Evolutionary conservation across 2,797 vertebrate genomes (phyloP).

Genomic region (Halcyon leucocephala): DNA sequence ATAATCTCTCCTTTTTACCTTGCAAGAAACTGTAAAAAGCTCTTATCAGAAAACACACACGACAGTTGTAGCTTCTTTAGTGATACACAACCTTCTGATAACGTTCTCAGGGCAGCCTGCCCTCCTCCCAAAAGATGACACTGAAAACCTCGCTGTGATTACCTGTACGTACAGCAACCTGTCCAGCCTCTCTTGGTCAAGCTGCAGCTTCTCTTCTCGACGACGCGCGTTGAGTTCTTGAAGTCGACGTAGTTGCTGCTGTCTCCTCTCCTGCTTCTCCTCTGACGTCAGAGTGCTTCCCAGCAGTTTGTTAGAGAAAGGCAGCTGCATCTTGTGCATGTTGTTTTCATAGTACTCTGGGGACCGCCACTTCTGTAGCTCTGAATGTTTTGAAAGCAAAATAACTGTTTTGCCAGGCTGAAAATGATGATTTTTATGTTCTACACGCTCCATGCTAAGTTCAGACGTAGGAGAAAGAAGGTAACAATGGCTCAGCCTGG

Average conservation of each 20-base stretch:
- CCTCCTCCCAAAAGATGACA: background rate
- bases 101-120: background rate
- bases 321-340: constrained; percentile 95
- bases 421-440: accelerated
- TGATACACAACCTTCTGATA: background rate
- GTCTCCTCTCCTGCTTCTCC: constrained; percentile 91
- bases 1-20: background rate
- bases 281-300: constrained; percentile 87
- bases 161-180: constrained; percentile 90
- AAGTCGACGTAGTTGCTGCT: constrained; percentile 91
- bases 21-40: background rate
- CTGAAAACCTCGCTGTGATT: background rate
- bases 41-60: background rate
- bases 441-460: accelerated
- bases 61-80: background rate
- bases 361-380: constrained; percentile 92
- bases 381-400: constrained; percentile 71
- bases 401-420: background rate
- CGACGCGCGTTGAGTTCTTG: constrained; percentile 93
- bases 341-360: constrained; percentile 92
- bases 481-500: background rate
- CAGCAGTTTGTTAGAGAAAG: constrained; percentile 89
- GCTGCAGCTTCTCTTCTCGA: constrained; percentile 91
- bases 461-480: background rate
- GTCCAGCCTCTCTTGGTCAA: constrained; percentile 93